Evolutionary conservation across 2,888 invertebrate species (phyloP), one percentile per base, ranked within the genome.

Genomic region (Lissonota sp.): DNA sequence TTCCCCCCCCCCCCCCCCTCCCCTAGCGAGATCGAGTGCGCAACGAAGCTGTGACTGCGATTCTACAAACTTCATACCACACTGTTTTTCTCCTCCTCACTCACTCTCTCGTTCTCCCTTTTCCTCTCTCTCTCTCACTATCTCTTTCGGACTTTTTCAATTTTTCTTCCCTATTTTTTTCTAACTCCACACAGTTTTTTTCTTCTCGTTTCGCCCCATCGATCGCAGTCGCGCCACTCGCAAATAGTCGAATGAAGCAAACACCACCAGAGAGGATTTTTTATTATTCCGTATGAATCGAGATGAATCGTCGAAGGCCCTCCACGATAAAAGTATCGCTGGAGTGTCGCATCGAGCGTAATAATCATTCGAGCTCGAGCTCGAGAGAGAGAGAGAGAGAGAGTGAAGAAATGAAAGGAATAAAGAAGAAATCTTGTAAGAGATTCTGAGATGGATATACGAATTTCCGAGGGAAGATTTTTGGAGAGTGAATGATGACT

Each of bases 71-170:
- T 74, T 74, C 16, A 74, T 74, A 74, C 49, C 78, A 55, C 66
- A 39, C 62, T 14, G 39, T 16, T 53, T 10, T 49, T n/a, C 73
- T 37, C 74, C 12, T 26, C 57, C 57, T 57, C 62, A n/a, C 57
- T 58, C 57, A 55, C 63, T n/a, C 44, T 14, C 57, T 74, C 4
- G 46, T 39, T 14, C 42, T 63, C 49, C 26, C 53, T 14, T 8
- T 16, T 39, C 40, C 10, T 16, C 80, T 78, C 79, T 84, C 81
- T 83, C 70, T 84, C 82, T 80, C 80, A 78, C 81, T 72, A 60
- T 46, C 12, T 58, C 51, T 74, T 49, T 16, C 26, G 51, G 42
- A 8, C 14, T 10, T 10, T 16, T 10, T 4, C 37, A 26, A 26
- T 26, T 26, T 26, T 26, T 26, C 26, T 26, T 26, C 26, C 26